Evolutionary conservation across 1,140 invertebrate species (phyloP).

Genomic region (Dryas iulia): DNA sequence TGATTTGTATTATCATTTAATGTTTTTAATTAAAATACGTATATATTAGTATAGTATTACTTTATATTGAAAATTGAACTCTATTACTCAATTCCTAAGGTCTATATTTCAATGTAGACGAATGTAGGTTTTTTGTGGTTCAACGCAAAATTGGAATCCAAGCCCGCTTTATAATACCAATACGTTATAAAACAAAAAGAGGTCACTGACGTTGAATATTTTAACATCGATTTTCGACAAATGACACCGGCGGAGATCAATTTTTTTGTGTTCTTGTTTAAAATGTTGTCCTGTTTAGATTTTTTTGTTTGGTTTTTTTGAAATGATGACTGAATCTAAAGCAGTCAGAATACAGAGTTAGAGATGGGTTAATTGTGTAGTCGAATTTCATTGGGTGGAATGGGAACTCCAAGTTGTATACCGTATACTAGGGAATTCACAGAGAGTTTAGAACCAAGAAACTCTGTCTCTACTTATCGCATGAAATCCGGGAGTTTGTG

Average conservation of each 20-base stretch:
- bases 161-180: not conserved
- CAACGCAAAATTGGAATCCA: not conserved
- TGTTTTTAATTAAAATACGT: no score
- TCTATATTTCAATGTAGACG: not conserved
- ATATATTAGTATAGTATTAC: not conserved
- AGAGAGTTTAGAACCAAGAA: no score
- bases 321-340: no score
- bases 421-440: no score
- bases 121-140: not conserved
- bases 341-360: no score
- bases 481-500: no score
- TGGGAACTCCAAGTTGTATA: no score
- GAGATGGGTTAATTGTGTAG: no score
- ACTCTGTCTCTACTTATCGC: no score
- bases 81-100: not conserved
- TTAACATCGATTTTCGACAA: slow-evolving; percentile 1
- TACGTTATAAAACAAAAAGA: slow-evolving; percentile 4
- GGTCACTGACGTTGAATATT: not conserved
- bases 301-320: no score
- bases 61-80: not conserved
- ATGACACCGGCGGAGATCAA: not conserved
- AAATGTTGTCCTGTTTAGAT: not conserved
- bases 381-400: no score
- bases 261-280: not conserved
- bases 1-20: no score